Conservation (phyloP, 2,797 vertebrate species). For the Sebastes kiyomatsui region DNA sequence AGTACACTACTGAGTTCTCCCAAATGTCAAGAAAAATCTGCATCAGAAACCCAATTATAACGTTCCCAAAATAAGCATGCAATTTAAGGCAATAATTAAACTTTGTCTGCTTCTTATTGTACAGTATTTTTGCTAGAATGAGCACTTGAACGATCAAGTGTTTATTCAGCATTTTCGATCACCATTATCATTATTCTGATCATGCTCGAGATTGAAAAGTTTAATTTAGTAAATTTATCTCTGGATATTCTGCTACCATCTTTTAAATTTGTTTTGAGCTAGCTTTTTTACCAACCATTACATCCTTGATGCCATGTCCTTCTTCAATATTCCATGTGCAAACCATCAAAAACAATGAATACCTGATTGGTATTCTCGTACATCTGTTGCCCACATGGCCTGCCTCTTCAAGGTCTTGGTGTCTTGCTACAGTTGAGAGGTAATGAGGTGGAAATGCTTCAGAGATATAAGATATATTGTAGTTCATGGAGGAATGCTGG, state of each 20-base stretch:
- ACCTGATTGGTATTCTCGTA: conserved; percentile 50
- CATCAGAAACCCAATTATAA: conserved; percentile 54
- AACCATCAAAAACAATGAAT: conserved; percentile 65
- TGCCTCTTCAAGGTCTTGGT: conserved; percentile 46
- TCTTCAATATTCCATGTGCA: conserved; percentile 36
- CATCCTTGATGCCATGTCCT: conserved; percentile 48
- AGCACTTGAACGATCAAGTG: conserved; percentile 59
- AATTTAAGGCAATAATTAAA: conserved; percentile 41
- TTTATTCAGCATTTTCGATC: conserved; percentile 65
- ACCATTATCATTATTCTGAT: conserved; percentile 43
- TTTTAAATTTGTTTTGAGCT: conserved; percentile 40
- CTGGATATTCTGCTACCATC: conserved; percentile 23
- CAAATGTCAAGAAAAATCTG: conserved; percentile 51
- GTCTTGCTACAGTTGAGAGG: conserved; percentile 51
- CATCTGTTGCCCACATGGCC: conserved; percentile 50
- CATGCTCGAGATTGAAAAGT: conserved; percentile 61
- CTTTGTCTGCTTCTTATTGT: conserved; percentile 39
- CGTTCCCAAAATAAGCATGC: conserved; percentile 35
- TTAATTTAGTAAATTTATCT: conserved; percentile 8
- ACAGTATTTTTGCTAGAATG: conserved; percentile 33
- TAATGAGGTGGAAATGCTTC: conserved; percentile 59
- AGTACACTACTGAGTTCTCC: conserved; percentile 37
- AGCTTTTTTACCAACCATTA: conserved; percentile 48
- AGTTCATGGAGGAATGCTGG: conserved; percentile 62
- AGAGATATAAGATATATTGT: conserved; percentile 57